Evolutionary conservation across 2,113 vertebrate genomes (phyloP).

Genomic region (Clinocottus analis): DNA sequence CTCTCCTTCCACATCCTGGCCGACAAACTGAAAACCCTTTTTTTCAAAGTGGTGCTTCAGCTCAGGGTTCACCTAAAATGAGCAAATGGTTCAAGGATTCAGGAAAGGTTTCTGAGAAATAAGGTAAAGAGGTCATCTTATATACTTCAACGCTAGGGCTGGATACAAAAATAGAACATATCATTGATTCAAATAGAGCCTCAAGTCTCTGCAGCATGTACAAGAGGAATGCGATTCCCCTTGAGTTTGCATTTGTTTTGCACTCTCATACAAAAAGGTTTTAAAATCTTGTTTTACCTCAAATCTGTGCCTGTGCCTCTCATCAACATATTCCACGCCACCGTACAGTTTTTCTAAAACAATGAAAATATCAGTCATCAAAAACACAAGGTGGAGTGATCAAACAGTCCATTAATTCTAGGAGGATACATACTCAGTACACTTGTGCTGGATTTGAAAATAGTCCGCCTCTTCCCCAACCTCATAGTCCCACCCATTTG

Average conservation of each 20-base stretch:
- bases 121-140: background rate
- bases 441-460: slow-evolving; percentile 90
- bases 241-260: background rate
- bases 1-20: slow-evolving; percentile 93
- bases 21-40: slow-evolving; percentile 92
- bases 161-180: background rate
- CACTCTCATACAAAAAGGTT: background rate
- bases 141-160: background rate
- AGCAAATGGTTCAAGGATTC: background rate
- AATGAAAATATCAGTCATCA: slow-evolving; percentile 20
- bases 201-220: background rate
- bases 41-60: slow-evolving; percentile 90
- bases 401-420: background rate
- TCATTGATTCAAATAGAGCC: background rate
- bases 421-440: slow-evolving; percentile 87
- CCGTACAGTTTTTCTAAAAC: slow-evolving; percentile 91
- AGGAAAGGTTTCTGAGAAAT: background rate
- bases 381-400: background rate
- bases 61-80: slow-evolving; percentile 91
- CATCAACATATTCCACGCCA: slow-evolving; percentile 89
- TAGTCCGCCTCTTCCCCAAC: slow-evolving; percentile 93
- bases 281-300: slow-evolving; percentile 83
- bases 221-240: background rate
- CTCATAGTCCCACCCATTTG: slow-evolving; percentile 98
- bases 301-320: slow-evolving; percentile 95